Percentiles rank a stretch among this genome's conserved stretches.
Evolutionary conservation across 1,140 invertebrate genomes (phyloP).

Genomic region (Drosophila oshimai): DNA sequence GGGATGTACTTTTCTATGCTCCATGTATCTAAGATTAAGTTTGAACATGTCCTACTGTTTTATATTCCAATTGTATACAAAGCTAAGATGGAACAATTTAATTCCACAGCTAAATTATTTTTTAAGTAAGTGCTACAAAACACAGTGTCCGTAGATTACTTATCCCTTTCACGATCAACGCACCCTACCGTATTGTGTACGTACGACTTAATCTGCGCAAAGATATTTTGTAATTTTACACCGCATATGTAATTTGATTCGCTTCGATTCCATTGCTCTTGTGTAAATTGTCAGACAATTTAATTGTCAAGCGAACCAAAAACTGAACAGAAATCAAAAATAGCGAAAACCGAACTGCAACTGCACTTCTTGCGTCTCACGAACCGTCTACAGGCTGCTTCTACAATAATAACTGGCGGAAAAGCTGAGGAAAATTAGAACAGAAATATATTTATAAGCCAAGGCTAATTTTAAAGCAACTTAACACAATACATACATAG

Average conservation of each 20-base stretch:
- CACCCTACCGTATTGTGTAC: not conserved
- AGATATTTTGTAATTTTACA: conserved; percentile 50
- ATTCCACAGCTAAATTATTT: too few relatives aligned
- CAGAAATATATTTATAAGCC: conserved; percentile 49
- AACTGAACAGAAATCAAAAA: conserved; percentile 63
- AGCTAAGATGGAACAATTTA: too few relatives aligned
- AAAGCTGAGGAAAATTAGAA: conserved; percentile 24
- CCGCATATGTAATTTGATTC: conserved; percentile 41
- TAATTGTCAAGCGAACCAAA: conserved; percentile 56
- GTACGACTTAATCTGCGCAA: conserved; percentile 3
- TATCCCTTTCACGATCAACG: not conserved
- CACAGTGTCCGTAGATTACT: not conserved
- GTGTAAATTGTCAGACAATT: conserved; percentile 25
- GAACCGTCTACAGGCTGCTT: conserved; percentile 75
- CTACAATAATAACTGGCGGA: conserved; percentile 52
- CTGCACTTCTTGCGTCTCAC: conserved; percentile 68
- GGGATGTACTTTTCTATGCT: too few relatives aligned
- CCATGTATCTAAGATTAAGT: too few relatives aligned
- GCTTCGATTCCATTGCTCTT: conserved; percentile 22
- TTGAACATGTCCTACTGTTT: too few relatives aligned
- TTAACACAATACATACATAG: conserved; percentile 36
- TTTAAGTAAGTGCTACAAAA: too few relatives aligned
- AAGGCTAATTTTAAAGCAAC: conserved; percentile 28
- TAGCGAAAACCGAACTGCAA: conserved; percentile 34
- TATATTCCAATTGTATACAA: too few relatives aligned